These are phyloP conservation scores for Pelodytes ibericus DNA, from an alignment of 2,797 vertebrate species.

Conservation along the genomic window DNA sequence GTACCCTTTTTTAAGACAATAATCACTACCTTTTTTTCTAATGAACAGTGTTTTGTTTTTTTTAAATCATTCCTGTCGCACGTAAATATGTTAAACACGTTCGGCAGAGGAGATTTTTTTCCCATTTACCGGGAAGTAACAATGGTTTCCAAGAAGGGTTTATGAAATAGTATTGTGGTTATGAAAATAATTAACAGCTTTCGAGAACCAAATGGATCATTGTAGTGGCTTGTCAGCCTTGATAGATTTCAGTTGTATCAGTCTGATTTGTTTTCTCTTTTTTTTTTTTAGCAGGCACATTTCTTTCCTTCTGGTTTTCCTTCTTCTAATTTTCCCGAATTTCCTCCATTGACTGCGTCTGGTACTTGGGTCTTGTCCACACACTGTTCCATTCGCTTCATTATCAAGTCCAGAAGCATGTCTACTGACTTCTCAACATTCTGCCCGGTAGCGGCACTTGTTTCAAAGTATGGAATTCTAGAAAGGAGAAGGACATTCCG, in stretches of 20 bases:
- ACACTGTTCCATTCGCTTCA: slow-evolving; percentile 96
- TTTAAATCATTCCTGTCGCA: slow-evolving; percentile 32
- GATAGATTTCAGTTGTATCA: slow-evolving; percentile 5
- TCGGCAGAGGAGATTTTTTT: slow-evolving; percentile 27
- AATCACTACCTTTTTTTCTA: slow-evolving; percentile 27
- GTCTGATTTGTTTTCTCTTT: neutral
- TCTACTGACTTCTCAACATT: slow-evolving; percentile 89
- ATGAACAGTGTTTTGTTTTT: slow-evolving; percentile 23
- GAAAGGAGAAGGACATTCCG: neutral
- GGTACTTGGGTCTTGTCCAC: slow-evolving; percentile 83
- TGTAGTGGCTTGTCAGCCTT: slow-evolving; percentile 37
- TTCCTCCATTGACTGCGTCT: slow-evolving; percentile 78
- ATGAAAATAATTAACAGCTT: slow-evolving; percentile 15
- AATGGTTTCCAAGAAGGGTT: slow-evolving; percentile 7
- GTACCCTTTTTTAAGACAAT: slow-evolving; percentile 10
- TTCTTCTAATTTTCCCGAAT: slow-evolving; percentile 75
- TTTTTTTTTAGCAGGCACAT: slow-evolving; percentile 83
- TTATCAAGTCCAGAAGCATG: slow-evolving; percentile 91
- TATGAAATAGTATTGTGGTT: slow-evolving; percentile 14
- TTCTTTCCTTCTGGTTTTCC: slow-evolving; percentile 77
- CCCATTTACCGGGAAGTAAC: slow-evolving; percentile 20
- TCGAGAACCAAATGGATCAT: slow-evolving; percentile 19
- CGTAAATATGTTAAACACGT: slow-evolving; percentile 39
- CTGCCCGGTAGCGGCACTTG: slow-evolving; percentile 87
- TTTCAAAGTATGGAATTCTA: slow-evolving; percentile 95